Percentiles rank a stretch among this genome's conserved stretches.
Evolutionary conservation across 2,888 invertebrate species (phyloP).

Genomic region (Sympetrum striolatum): DNA sequence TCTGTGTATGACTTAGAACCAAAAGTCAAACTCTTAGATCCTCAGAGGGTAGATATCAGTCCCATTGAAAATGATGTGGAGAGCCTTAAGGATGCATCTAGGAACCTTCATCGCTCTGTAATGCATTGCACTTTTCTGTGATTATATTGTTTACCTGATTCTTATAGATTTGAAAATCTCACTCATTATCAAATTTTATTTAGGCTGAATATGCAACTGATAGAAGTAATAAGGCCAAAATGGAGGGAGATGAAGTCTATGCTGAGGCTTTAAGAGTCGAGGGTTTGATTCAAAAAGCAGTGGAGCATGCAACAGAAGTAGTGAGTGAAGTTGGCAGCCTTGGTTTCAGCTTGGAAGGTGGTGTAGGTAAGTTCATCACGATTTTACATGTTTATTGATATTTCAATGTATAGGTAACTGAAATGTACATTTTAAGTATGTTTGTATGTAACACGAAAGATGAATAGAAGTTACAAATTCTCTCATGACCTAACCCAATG

Average conservation of each 20-base stretch:
- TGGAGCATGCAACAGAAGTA: constrained; percentile 66
- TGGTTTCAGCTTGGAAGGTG: constrained; percentile 74
- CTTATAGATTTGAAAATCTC: neutral
- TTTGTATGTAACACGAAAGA: too few relatives aligned
- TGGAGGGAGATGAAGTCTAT: constrained; percentile 52
- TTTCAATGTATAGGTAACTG: too few relatives aligned
- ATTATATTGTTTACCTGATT: neutral
- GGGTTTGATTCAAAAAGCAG: constrained; percentile 64
- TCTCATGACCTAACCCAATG: neutral
- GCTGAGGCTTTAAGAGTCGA: constrained; percentile 55
- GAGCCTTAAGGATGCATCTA: constrained; percentile 58
- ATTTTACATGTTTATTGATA: too few relatives aligned
- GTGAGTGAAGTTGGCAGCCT: constrained; percentile 76
- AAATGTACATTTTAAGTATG: too few relatives aligned
- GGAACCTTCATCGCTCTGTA: constrained; percentile 66
- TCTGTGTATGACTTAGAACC: constrained; percentile 73
- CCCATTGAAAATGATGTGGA: constrained; percentile 66
- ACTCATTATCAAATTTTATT: neutral
- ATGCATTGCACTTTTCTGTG: constrained; percentile 50
- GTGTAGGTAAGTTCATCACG: constrained; percentile 61
- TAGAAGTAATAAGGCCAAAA: constrained; percentile 52
- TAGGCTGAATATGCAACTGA: constrained; percentile 52
- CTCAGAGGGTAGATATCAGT: constrained; percentile 70
- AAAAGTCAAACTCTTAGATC: constrained; percentile 70
- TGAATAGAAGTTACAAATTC: neutral